These are phyloP conservation scores for Zaprionus lachaisei DNA, from an alignment of 1,140 invertebrate species.

Conservation along the genomic window DNA sequence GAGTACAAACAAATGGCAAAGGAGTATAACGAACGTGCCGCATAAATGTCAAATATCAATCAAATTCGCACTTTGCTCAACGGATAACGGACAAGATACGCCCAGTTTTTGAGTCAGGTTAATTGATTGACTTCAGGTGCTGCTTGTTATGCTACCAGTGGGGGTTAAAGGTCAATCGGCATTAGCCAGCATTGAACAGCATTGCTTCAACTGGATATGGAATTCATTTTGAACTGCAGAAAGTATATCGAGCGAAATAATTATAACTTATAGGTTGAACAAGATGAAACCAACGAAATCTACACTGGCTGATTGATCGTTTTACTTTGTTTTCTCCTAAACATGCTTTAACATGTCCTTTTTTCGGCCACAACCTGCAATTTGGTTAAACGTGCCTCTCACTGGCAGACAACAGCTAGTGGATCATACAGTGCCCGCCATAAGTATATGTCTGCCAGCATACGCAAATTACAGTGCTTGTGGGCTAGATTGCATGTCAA, in stretches of 20 bases:
- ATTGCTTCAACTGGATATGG: background rate
- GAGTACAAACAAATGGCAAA: slow-evolving; percentile 26
- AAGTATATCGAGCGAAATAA: background rate
- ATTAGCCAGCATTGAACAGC: background rate
- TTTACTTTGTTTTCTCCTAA: background rate
- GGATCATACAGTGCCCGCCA: slow-evolving; percentile 28
- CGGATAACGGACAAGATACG: slow-evolving; percentile 46
- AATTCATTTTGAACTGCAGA: background rate
- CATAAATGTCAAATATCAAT: slow-evolving; percentile 71
- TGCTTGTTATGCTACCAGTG: slow-evolving; percentile 6
- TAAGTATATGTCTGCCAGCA: slow-evolving; percentile 52
- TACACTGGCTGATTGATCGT: background rate
- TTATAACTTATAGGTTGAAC: too few species aligned
- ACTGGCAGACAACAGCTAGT: background rate
- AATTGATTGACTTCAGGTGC: slow-evolving; percentile 50
- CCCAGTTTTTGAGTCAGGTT: slow-evolving; percentile 51
- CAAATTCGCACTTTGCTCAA: slow-evolving; percentile 62
- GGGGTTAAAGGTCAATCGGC: slow-evolving; percentile 8
- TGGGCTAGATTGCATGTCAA: slow-evolving; percentile 54
- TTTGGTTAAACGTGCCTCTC: slow-evolving; percentile 37
- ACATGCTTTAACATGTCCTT: slow-evolving; percentile 5
- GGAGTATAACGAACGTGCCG: slow-evolving; percentile 42
- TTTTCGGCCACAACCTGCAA: slow-evolving; percentile 36
- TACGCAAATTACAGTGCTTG: slow-evolving; percentile 55
- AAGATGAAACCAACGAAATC: background rate